phyloP scores from a whole-genome alignment of 2,797 vertebrate species.

The Gila robusta region DNA sequence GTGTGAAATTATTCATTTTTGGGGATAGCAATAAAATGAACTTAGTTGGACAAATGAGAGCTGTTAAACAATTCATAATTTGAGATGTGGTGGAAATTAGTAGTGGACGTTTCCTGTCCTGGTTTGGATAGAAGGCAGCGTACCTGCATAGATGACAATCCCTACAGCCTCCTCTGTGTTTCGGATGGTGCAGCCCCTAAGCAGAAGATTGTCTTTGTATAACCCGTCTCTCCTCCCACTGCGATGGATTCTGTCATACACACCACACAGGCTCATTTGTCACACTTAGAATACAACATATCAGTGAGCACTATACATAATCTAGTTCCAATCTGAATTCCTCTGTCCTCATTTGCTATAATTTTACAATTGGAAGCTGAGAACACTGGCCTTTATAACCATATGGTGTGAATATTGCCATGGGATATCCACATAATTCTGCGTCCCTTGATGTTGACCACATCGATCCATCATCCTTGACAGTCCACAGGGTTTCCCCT shows the following conservation, averaged over 20 bases:
- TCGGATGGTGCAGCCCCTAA: constrained; percentile 93
- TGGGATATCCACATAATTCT: constrained; percentile 9
- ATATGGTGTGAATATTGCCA: neutral
- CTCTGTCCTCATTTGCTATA: neutral
- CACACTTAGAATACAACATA: constrained; percentile 30
- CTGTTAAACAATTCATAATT: neutral
- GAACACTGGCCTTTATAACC: neutral
- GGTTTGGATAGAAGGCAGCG: neutral
- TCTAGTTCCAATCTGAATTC: neutral
- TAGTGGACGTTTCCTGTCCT: neutral
- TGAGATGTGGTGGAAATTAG: neutral
- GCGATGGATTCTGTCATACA: constrained; percentile 75
- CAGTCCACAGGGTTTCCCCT: constrained; percentile 53
- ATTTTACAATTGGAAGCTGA: neutral
- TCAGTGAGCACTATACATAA: constrained; percentile 8
- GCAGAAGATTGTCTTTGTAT: constrained; percentile 93
- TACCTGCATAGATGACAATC: constrained; percentile 97
- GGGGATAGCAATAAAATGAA: neutral
- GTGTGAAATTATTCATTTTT: neutral
- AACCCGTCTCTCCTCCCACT: constrained; percentile 89
- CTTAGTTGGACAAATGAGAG: neutral
- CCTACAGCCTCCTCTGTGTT: constrained; percentile 96
- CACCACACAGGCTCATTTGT: constrained; percentile 1
- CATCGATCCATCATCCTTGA: constrained; percentile 65
- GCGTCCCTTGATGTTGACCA: constrained; percentile 28